These are phyloP conservation scores for Acronicta psi DNA, from an alignment of 2,888 invertebrate genomes.

Conservation along the genomic window DNA sequence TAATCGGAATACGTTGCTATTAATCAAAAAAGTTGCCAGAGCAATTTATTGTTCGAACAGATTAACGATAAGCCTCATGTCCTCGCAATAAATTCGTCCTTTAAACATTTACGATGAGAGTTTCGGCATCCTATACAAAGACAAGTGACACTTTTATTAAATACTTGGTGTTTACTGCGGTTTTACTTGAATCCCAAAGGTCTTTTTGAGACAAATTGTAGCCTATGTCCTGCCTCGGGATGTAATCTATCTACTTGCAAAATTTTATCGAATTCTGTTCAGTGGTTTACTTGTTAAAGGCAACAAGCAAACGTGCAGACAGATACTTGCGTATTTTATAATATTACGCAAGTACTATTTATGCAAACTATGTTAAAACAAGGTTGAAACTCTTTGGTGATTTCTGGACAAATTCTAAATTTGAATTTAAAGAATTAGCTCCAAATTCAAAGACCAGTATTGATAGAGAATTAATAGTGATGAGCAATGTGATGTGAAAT, in stretches of 20 bases:
- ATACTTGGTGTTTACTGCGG: too few relatives aligned
- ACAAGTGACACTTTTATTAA: constrained; percentile 30
- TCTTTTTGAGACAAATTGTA: too few relatives aligned
- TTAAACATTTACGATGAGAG: constrained; percentile 46
- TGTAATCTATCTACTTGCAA: too few relatives aligned
- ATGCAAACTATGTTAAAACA: background rate
- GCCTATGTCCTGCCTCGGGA: too few relatives aligned
- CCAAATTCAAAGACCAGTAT: background rate
- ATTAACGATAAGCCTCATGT: constrained; percentile 72
- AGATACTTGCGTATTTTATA: too few relatives aligned
- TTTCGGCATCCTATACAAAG: constrained; percentile 13
- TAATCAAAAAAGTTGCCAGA: constrained; percentile 73
- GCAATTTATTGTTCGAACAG: constrained; percentile 73
- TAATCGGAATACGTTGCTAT: constrained; percentile 68
- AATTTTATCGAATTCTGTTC: too few relatives aligned
- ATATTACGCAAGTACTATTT: constrained; percentile 18
- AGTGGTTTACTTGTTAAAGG: too few relatives aligned
- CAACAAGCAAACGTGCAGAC: too few relatives aligned
- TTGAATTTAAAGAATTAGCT: background rate
- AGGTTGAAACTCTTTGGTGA: background rate
- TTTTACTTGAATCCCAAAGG: too few relatives aligned
- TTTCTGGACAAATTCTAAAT: background rate
- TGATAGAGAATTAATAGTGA: background rate
- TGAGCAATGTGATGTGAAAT: too few relatives aligned
- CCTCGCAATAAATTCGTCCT: constrained; percentile 61